Conservation (phyloP, 2,888 invertebrate species). For the Bombyx huttoni region DNA sequence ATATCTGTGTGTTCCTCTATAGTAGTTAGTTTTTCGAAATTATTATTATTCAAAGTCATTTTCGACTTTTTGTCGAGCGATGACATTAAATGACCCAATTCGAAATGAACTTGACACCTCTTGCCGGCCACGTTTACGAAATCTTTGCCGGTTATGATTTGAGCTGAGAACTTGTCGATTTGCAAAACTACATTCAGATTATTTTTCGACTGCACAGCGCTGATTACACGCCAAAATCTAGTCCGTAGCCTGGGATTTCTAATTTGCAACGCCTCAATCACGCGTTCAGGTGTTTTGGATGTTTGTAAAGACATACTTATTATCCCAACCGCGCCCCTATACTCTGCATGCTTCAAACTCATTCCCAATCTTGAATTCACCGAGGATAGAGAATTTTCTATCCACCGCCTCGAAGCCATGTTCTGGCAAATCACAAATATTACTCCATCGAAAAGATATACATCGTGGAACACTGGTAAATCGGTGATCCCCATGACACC, state of each 20-base stretch:
- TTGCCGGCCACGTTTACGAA: constrained; percentile 38
- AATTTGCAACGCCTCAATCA: constrained; percentile 36
- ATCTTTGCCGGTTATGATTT: constrained; percentile 35
- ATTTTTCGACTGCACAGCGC: constrained; percentile 28
- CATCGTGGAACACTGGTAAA: constrained; percentile 47
- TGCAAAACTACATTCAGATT: constrained; percentile 48
- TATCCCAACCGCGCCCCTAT: constrained; percentile 58
- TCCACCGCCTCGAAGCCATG: constrained; percentile 34
- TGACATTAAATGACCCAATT: constrained; percentile 47
- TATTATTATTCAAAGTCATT: no score
- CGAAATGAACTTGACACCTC: constrained; percentile 31
- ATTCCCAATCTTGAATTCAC: constrained; percentile 29
- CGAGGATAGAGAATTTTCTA: constrained; percentile 25
- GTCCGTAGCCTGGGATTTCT: constrained; percentile 51
- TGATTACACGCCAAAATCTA: constrained; percentile 55
- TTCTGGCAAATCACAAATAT: constrained; percentile 53
- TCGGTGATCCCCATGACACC: constrained; percentile 17
- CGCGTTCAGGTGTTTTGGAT: constrained; percentile 33
- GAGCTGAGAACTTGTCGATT: constrained; percentile 56
- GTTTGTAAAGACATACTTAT: constrained; percentile 46
- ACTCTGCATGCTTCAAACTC: constrained; percentile 47
- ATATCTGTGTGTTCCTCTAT: no score
- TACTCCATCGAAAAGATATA: constrained; percentile 57
- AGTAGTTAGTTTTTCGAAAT: constrained; percentile 26
- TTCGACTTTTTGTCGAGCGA: constrained; percentile 14